Percentiles rank a stretch among this genome's conserved stretches.
phyloP scores from a whole-genome alignment of 2,797 vertebrate species.

The Microctenopoma stevenorrisi region DNA sequence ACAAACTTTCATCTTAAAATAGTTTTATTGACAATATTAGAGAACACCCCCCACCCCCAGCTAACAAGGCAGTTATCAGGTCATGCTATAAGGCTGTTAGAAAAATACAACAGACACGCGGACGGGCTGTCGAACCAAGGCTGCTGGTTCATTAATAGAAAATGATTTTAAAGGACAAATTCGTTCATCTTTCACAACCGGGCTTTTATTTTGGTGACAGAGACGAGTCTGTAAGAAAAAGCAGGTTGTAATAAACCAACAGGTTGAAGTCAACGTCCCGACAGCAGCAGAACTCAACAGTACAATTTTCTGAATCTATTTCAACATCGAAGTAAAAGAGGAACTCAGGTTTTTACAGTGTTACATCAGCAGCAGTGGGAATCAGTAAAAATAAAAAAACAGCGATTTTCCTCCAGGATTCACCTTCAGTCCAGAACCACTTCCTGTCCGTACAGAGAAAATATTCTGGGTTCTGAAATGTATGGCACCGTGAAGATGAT shows the following conservation, averaged over 20 bases:
- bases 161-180: not conserved
- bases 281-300: not conserved
- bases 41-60: constrained; percentile 54
- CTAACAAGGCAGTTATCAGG: constrained; percentile 83
- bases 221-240: not conserved
- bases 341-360: not conserved
- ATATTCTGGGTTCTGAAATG: no score
- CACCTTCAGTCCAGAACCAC: not conserved
- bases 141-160: not conserved
- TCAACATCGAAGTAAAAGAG: no score
- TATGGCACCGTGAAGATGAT: no score
- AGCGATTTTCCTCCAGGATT: not conserved
- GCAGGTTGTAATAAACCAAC: not conserved
- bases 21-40: constrained; percentile 83
- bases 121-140: not conserved
- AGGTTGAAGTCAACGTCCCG: not conserved
- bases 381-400: not conserved
- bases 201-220: not conserved
- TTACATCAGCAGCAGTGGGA: not conserved
- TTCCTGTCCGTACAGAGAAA: no score
- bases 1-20: constrained; percentile 84
- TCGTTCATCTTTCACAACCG: not conserved
- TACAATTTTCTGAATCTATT: no score
- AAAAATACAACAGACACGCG: constrained; percentile 60
- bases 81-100: constrained; percentile 90